Evolutionary conservation across 2,113 vertebrate species (phyloP), one percentile per base, ranked within the genome.

Genomic region (Vulpes ferrilata): DNA sequence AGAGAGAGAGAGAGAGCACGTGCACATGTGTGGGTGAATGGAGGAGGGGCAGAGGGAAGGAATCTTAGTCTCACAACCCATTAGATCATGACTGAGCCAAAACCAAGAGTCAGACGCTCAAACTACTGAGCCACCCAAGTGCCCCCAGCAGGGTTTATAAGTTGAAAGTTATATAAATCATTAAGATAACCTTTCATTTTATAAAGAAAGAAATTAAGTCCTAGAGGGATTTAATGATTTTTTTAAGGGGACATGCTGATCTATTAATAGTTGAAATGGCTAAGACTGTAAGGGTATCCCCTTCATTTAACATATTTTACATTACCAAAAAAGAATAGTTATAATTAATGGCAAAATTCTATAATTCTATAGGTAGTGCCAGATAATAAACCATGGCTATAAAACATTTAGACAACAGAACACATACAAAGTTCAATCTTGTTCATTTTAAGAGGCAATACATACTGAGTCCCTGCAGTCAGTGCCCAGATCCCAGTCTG

Each of bases 121-220:
- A 35, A 15, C 17, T 16, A 69, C 8, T 0, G 16, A 69, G 32
- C 17, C 32, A 69, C 67, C 67, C 32, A 69, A 19, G 67, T 4
- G 32, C 8, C 17, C 53, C 32, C 16, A 78, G 57, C 15, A 67
- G 51, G 23, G 12, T 55, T 79, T 88, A 92, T 92, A 76, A 76
- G 60, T 25, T 25, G 3, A 83, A 92, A 53, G 25, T 23, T 78
- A 51, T 59, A 86, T 53, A 78, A 79, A 57, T 64, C 74, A 65
- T 90, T 85, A 51, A 91, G 65, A 88, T 43, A 12, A 67, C 11
- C 30, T n/a, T n/a, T 88, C 27, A 55, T 88, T 71, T 81, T 81
- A 81, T 43, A 86, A 73, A 74, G 23, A 82, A 88, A 65, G 22
- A 55, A 92, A 95, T 84, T 59, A 95, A 90, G 57, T 86, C 55